These are phyloP conservation scores for Anastrepha obliqua DNA, from an alignment of 1,140 invertebrate genomes.

Conservation along the genomic window DNA sequence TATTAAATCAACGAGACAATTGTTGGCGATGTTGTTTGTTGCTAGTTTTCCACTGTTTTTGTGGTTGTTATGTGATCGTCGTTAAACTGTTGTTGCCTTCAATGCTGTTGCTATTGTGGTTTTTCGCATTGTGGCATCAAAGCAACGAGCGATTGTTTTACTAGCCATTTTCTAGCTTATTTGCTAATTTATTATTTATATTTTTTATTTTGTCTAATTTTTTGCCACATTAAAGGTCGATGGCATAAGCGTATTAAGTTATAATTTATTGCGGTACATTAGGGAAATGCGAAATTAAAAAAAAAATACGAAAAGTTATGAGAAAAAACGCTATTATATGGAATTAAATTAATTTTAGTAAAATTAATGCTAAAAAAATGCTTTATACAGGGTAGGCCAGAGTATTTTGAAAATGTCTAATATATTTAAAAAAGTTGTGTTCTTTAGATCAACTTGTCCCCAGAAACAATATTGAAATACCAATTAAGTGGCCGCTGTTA, in stretches of 20 bases:
- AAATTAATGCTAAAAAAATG: too few species aligned
- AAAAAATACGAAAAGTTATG: too few species aligned
- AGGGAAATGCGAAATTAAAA: background rate
- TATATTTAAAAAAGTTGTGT: too few species aligned
- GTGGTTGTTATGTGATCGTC: background rate
- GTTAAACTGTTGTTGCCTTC: background rate
- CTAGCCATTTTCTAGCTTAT: background rate
- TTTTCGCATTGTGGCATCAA: slow-evolving; percentile 10
- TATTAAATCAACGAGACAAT: slow-evolving; percentile 47
- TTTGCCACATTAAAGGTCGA: slow-evolving; percentile 16
- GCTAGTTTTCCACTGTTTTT: background rate
- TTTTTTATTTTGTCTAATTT: background rate
- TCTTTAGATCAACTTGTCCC: too few species aligned
- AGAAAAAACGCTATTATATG: too few species aligned
- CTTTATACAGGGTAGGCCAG: too few species aligned
- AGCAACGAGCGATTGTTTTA: background rate
- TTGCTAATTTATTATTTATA: background rate
- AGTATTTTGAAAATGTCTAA: too few species aligned
- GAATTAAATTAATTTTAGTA: too few species aligned
- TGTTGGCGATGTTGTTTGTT: background rate
- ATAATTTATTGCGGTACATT: slow-evolving; percentile 15
- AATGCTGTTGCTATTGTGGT: background rate
- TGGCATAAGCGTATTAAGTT: slow-evolving; percentile 36
- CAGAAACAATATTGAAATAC: too few species aligned
- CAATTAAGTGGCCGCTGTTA: too few species aligned